Base-by-base conservation (phyloP, 2,888 invertebrate species). In the Chrysina gloriosa region DNA sequence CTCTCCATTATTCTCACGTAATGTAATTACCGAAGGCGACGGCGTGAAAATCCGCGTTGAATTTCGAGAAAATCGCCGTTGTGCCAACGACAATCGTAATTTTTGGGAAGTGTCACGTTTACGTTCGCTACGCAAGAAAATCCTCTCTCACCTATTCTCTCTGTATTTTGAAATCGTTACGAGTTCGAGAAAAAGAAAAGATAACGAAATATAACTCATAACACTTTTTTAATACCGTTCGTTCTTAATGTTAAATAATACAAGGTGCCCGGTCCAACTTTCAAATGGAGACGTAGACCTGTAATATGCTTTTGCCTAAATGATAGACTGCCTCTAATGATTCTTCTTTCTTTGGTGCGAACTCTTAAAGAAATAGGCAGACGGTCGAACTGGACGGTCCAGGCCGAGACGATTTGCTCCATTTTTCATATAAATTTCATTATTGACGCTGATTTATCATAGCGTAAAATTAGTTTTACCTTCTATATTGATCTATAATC, bases 101-200 rank as follows among this genome's bases (percentile, higher is more conserved):
- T 67, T 65, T 72, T 69, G 70, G 72, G 70, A 69, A 72, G 50
- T 63, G 69, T 68, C 64, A 63, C 65, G 64, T 56, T 68, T 34
- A 23, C 39, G 14, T 27, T 58, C 25, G 36, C 27, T 31, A 25
- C 58, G 25, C 58, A 25, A 39, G 23, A 64, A 69, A 45, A 45
- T 45, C 21, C 21, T 45, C 45, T 23, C 45, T 9, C 7, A 7
- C n/a, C 7, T 21, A 45, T 45, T 21, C 19, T 45, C 45, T 45
- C 45, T 16, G n/a, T 9, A 23, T 9, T 45, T 45, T 45, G 16
- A 45, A 45, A 14, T 14, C n/a, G n/a, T 21, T 9, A 21, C 9
- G 21, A 7, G n/a, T 16, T 31, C 9, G 11, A 16, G 11, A n/a
- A 27, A 2, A 39, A 25, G 5, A 42, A 42, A 23, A 36, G 19